Percentiles rank a stretch among this genome's conserved stretches.
phyloP scores from a whole-genome alignment of 2,888 invertebrate genomes.

The Cyclophora punctaria region DNA sequence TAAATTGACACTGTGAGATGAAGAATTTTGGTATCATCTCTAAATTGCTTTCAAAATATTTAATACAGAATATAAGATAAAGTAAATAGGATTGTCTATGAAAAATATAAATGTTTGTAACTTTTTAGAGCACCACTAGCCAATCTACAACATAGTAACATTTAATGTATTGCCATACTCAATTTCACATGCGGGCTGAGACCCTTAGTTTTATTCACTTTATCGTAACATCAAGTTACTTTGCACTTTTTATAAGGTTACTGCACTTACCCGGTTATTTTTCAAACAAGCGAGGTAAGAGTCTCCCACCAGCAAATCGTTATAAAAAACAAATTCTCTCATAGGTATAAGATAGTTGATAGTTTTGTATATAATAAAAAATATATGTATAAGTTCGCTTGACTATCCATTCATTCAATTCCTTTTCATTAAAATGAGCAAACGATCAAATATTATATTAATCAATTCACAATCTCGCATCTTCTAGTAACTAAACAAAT shows the following conservation, averaged over 20 bases:
- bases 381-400: slow-evolving; percentile 8
- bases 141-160: slow-evolving; percentile 24
- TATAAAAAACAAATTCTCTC: too few species aligned
- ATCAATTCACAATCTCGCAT: too few species aligned
- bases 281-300: too few species aligned
- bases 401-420: slow-evolving; percentile 5
- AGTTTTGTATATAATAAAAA: background rate
- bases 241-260: too few species aligned
- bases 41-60: slow-evolving; percentile 59
- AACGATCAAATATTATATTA: background rate
- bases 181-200: background rate
- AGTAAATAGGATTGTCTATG: slow-evolving; percentile 38
- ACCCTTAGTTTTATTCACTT: too few species aligned
- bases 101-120: slow-evolving; percentile 47
- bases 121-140: slow-evolving; percentile 62
- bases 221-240: too few species aligned
- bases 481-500: too few species aligned
- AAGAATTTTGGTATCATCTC: slow-evolving; percentile 40
- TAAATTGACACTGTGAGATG: slow-evolving; percentile 60
- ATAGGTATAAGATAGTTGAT: too few species aligned
- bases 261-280: too few species aligned
- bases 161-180: slow-evolving; percentile 5
- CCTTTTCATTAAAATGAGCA: slow-evolving; percentile 10
- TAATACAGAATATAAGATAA: slow-evolving; percentile 15
- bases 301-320: too few species aligned